phyloP scores from a whole-genome alignment of 2,888 invertebrate species.

The Phytoseiulus persimilis region DNA sequence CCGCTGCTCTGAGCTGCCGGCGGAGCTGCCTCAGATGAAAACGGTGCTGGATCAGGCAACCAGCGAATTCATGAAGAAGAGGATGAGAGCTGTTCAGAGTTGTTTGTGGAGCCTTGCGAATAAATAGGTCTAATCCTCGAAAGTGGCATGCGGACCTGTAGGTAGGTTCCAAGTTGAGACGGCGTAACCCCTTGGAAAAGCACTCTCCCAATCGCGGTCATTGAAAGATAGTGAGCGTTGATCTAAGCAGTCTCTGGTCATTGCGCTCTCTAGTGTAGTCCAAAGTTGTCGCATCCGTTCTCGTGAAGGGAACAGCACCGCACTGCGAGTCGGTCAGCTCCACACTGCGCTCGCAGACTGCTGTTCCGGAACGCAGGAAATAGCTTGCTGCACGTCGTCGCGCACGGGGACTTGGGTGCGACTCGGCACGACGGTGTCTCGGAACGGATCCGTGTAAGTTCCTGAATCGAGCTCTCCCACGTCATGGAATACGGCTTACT shows the following conservation, averaged over 20 bases:
- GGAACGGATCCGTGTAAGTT: too few species aligned
- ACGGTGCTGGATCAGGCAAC: too few species aligned
- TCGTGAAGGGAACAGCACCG: not conserved
- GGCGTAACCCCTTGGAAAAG: not conserved
- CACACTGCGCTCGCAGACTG: too few species aligned
- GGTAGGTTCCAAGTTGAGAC: not conserved
- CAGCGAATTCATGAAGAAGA: too few species aligned
- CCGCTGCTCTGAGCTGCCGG: too few species aligned
- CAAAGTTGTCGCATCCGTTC: not conserved
- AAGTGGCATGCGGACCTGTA: not conserved
- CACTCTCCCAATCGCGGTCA: conserved; percentile 5
- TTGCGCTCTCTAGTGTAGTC: not conserved
- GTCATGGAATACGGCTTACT: too few species aligned
- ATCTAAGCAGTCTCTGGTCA: not conserved
- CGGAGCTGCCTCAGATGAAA: too few species aligned
- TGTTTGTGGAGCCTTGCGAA: not conserved
- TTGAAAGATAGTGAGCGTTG: not conserved
- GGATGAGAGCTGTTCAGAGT: not conserved
- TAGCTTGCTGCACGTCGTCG: too few species aligned
- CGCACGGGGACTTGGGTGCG: too few species aligned
- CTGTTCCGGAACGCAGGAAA: too few species aligned
- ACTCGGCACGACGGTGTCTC: too few species aligned
- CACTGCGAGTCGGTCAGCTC: not conserved
- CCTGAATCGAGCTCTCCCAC: too few species aligned
- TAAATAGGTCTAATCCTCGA: not conserved